Conservation (phyloP, 1,140 invertebrate species). For the Lineus longissimus region DNA sequence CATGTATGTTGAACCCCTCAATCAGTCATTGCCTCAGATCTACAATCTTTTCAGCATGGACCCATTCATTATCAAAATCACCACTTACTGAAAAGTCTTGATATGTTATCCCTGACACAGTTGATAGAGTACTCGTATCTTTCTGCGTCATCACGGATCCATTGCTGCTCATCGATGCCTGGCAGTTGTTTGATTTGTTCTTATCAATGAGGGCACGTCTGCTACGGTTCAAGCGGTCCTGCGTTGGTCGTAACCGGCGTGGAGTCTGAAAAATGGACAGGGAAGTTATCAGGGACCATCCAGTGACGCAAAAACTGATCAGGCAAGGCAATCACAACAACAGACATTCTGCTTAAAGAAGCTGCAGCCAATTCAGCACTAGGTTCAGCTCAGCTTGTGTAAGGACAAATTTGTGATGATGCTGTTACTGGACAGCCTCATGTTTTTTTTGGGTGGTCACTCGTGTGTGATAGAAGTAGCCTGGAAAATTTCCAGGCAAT, state of each 20-base stretch:
- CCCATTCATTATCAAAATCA: no score
- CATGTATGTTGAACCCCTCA: no score
- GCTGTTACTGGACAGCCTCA: no score
- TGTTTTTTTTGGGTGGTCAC: no score
- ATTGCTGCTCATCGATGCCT: conserved; percentile 8
- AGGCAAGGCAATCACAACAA: neutral
- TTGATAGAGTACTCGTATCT: conserved; percentile 15
- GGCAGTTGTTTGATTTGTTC: conserved; percentile 14
- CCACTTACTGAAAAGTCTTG: conserved; percentile 41
- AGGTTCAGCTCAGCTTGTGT: no score
- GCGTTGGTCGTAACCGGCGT: conserved; percentile 23
- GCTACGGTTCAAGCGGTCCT: conserved; percentile 24
- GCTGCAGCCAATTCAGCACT: no score
- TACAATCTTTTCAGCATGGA: no score
- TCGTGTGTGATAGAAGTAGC: no score
- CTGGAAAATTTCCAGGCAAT: no score
- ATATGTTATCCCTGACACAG: conserved; percentile 29
- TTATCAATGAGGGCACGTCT: conserved; percentile 23
- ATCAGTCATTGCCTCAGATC: no score
- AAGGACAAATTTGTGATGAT: no score
- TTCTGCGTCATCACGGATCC: conserved; percentile 17
- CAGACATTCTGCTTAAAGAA: no score
- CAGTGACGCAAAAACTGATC: neutral
- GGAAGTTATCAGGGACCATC: neutral
- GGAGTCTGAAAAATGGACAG: conserved; percentile 22